phyloP scores from a whole-genome alignment of 2,888 invertebrate genomes.

The Agrypnus murinus region DNA sequence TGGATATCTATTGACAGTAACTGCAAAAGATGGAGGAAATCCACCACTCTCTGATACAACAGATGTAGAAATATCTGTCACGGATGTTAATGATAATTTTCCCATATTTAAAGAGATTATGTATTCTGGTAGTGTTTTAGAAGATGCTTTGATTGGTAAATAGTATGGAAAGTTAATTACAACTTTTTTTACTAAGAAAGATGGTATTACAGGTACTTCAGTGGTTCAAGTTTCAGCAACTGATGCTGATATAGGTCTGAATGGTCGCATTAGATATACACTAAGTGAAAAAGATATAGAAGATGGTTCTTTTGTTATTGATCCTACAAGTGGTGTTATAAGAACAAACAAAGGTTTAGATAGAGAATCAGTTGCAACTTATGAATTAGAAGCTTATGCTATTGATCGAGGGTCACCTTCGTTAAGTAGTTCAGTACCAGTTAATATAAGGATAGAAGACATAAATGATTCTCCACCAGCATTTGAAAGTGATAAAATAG shows the following conservation, averaged over 20 bases:
- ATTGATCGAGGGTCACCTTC: slow-evolving; percentile 87
- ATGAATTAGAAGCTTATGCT: slow-evolving; percentile 90
- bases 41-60: slow-evolving; percentile 95
- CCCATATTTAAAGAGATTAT: slow-evolving; percentile 89
- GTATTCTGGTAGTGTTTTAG: slow-evolving; percentile 88
- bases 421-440: slow-evolving; percentile 75
- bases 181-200: no score
- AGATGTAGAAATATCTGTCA: slow-evolving; percentile 94
- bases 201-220: slow-evolving; percentile 79
- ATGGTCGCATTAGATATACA: slow-evolving; percentile 89
- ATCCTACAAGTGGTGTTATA: slow-evolving; percentile 93
- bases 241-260: slow-evolving; percentile 90
- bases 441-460: slow-evolving; percentile 89
- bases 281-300: slow-evolving; percentile 83
- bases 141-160: slow-evolving; percentile 88
- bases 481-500: slow-evolving; percentile 91
- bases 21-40: slow-evolving; percentile 93
- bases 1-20: slow-evolving; percentile 91
- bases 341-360: slow-evolving; percentile 93
- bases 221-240: slow-evolving; percentile 86
- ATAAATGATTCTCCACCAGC: slow-evolving; percentile 94
- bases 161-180: no score
- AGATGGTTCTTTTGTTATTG: slow-evolving; percentile 93
- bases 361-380: slow-evolving; percentile 90
- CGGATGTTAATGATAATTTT: slow-evolving; percentile 97